Evolutionary conservation across 2,888 invertebrate species (phyloP).

Genomic region (Tortrix viridana): DNA sequence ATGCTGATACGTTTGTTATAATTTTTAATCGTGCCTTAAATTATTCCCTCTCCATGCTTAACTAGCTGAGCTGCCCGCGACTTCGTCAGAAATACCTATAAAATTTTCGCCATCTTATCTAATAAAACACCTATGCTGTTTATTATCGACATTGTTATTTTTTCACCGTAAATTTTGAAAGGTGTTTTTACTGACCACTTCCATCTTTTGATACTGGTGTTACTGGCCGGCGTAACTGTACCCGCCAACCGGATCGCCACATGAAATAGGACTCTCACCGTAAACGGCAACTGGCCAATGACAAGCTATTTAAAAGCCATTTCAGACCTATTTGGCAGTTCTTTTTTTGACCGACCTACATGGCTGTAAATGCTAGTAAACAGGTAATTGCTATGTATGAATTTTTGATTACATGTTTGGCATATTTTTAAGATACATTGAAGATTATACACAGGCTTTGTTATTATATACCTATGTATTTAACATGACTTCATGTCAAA

Average conservation of each 20-base stretch:
- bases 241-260: conserved; percentile 48
- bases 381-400: conserved; percentile 13
- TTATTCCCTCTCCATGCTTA: background rate
- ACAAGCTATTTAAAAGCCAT: conserved; percentile 43
- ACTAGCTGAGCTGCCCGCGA: too few species aligned
- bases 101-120: too few species aligned
- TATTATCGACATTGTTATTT: background rate
- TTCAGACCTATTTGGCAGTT: conserved; percentile 37
- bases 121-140: too few species aligned
- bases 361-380: conserved; percentile 5
- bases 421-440: too few species aligned
- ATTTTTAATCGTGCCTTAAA: background rate
- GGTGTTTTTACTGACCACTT: conserved; percentile 17
- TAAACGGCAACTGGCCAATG: conserved; percentile 51
- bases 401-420: background rate
- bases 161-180: conserved; percentile 14
- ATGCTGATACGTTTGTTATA: conserved; percentile 5
- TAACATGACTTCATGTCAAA: too few species aligned
- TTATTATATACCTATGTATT: too few species aligned
- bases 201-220: conserved; percentile 14
- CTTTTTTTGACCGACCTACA: conserved; percentile 18
- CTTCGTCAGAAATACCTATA: too few species aligned
- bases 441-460: too few species aligned
- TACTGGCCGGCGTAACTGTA: conserved; percentile 53
- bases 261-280: conserved; percentile 52